These are phyloP conservation scores for Leucopsar rothschildi DNA, from an alignment of 2,113 vertebrate genomes.

Conservation along the genomic window DNA sequence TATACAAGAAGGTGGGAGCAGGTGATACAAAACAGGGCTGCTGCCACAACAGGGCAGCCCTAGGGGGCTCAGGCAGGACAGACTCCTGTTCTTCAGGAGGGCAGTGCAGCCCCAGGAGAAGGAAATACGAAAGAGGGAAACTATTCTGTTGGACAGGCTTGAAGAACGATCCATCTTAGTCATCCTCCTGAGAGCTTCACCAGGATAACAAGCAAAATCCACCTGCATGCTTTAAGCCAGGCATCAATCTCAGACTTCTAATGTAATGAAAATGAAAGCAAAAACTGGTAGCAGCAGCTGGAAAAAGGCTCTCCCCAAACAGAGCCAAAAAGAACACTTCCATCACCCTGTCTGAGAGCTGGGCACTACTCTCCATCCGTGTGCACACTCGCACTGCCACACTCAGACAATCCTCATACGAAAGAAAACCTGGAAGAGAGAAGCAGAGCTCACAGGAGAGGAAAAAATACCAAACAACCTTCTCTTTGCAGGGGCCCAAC, in stretches of 20 bases:
- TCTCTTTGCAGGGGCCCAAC: not conserved
- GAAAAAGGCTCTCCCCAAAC: not conserved
- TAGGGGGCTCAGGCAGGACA: fast-evolving
- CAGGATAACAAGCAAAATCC: not conserved
- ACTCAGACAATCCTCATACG: fast-evolving
- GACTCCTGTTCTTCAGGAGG: not conserved
- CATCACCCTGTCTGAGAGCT: fast-evolving
- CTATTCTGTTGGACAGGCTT: not conserved
- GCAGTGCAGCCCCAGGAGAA: fast-evolving
- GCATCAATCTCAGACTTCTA: not conserved
- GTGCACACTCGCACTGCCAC: fast-evolving
- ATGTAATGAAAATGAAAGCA: not conserved
- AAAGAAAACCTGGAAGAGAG: not conserved
- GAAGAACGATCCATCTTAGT: not conserved
- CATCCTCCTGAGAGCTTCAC: not conserved
- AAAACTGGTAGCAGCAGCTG: not conserved
- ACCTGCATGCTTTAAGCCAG: not conserved
- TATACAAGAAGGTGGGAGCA: not conserved
- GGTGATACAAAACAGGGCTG: not conserved
- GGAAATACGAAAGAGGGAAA: not conserved
- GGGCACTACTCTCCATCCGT: fast-evolving
- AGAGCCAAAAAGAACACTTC: not conserved
- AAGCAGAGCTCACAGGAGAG: not conserved
- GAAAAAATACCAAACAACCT: not conserved
- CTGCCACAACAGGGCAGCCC: not conserved